Conservation (phyloP, 2,888 invertebrate species). For the Tiliacea aurago region DNA sequence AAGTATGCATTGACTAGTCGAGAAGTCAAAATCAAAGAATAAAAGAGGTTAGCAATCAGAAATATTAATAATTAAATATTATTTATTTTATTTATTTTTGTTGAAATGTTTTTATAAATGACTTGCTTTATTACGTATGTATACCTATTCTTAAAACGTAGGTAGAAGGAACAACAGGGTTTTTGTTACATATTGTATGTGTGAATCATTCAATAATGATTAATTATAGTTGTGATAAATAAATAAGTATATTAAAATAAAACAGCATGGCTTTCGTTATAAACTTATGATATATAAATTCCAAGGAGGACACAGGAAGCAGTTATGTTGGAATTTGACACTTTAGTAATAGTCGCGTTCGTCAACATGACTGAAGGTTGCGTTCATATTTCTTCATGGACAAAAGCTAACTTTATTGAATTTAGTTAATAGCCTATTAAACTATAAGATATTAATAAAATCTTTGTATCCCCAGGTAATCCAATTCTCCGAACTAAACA, state of each 20-base stretch:
- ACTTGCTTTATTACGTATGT: too few species aligned
- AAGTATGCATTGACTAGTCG: too few species aligned
- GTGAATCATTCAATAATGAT: too few species aligned
- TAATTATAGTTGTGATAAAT: background rate
- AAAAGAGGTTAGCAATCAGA: too few species aligned
- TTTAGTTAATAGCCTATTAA: background rate
- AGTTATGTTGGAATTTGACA: slow-evolving; percentile 1
- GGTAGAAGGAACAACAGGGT: too few species aligned
- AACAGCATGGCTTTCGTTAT: background rate
- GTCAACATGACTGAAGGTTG: background rate
- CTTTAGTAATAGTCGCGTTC: background rate
- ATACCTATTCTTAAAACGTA: too few species aligned
- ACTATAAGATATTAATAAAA: background rate
- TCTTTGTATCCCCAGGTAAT: slow-evolving; percentile 91
- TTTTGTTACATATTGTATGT: too few species aligned
- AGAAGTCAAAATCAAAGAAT: too few species aligned
- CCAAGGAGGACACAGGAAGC: background rate
- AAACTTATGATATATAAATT: background rate
- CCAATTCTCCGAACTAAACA: slow-evolving; percentile 96
- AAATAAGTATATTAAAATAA: background rate
- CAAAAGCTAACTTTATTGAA: background rate
- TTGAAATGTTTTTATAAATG: too few species aligned
- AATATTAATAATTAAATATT: too few species aligned
- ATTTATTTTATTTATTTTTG: too few species aligned
- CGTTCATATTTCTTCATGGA: background rate